These are phyloP conservation scores for Macroglossus sobrinus DNA, from an alignment of 2,113 vertebrate species.

Conservation along the genomic window DNA sequence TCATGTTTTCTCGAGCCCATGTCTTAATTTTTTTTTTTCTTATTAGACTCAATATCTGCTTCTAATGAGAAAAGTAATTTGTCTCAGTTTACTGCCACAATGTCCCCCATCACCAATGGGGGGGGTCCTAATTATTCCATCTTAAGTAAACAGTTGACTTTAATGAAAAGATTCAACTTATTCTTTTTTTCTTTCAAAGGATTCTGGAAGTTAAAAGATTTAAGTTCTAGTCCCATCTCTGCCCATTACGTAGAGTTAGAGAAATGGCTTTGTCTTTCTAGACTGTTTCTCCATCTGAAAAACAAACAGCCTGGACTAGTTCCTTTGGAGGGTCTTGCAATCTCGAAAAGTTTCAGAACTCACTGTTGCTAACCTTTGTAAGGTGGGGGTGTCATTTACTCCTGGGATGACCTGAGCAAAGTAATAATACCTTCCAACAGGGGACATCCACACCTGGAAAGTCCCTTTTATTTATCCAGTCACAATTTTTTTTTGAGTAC, in stretches of 20 bases:
- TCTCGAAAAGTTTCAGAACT: background rate
- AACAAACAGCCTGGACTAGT: background rate
- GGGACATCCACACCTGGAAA: background rate
- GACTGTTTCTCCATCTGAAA: background rate
- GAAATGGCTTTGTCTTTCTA: background rate
- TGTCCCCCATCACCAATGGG: background rate
- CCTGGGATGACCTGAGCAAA: background rate
- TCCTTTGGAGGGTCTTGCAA: background rate
- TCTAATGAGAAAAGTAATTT: background rate
- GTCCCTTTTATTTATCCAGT: background rate
- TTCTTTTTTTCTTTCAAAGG: background rate
- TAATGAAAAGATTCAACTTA: background rate
- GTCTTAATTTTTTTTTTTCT: background rate
- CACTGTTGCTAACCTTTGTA: background rate
- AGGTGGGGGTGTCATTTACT: background rate
- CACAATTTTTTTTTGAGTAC: background rate
- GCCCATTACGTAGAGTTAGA: background rate
- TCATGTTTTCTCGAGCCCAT: background rate
- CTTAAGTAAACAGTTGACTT: background rate
- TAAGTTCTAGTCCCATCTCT: background rate
- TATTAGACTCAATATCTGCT: background rate
- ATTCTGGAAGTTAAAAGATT: background rate
- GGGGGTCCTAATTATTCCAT: background rate
- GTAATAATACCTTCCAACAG: background rate
- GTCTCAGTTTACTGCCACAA: background rate